Base-by-base conservation (phyloP, 2,797 vertebrate species). In the Ciconia nigra region DNA sequence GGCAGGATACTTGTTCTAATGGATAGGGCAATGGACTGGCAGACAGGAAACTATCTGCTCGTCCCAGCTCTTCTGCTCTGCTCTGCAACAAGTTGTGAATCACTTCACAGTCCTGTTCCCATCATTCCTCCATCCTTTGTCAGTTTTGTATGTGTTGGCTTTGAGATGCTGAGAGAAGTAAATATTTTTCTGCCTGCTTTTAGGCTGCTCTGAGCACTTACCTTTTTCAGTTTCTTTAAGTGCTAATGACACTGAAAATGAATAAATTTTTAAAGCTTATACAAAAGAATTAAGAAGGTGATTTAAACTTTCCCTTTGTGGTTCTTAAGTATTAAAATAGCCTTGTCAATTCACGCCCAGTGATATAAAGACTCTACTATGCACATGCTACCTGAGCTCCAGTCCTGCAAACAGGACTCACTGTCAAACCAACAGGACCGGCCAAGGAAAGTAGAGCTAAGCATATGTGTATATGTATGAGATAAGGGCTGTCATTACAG, bases 401-500 rank as follows among this genome's bases (percentile, higher is more conserved):
- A 63, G 59, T 62, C 33, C 67, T 87, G 33, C 78, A 95, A 88
- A 47, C 17, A 0, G 0, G 19, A 69, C 41, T 74, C 19, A 6
- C 37, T 58, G 33, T 66, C 35, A 82, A 79, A 81, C 42, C 51
- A 62, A 29, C 13, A 86, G 54, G 33, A 71, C 37, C 51, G 35
- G 44, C n/a, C 59, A 83, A 52, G 46, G 25, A 55, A 87, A 80
- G 31, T 4, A 39, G 6, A 82, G 24, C 7, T 66, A 81, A 82
- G 11, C 20, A 14, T 18, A 26, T 0, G 0, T 25, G 25, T 25
- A 62, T 1, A 0, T 26, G 6, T 52, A 25, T 62, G 17, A 51
- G 65, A 49, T 33, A 61, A 83, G 14, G 35, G 24, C 28, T 81
- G 21, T 63, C 5, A 0, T 88, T 74, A 49, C 26, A 83, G n/a